These are phyloP conservation scores for Hippocampus barbouri DNA, from an alignment of 2,113 vertebrate genomes.

Conservation along the genomic window DNA sequence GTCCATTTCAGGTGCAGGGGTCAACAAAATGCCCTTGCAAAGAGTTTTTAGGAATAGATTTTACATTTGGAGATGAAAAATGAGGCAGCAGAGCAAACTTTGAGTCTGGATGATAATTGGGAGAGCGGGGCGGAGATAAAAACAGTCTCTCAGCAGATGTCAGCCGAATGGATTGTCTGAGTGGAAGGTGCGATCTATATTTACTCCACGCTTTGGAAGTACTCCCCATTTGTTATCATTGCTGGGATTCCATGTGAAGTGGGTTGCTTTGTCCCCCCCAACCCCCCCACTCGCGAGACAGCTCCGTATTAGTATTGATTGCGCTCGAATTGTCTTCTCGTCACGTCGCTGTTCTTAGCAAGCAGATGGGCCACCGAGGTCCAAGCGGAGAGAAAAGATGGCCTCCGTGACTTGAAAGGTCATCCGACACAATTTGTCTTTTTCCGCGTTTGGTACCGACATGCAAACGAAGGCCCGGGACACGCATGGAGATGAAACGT, in stretches of 20 bases:
- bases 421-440: too few species aligned
- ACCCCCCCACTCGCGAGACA: constrained; percentile 40
- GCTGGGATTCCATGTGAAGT: constrained; percentile 44
- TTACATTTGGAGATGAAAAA: constrained; percentile 66
- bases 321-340: constrained; percentile 61
- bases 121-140: constrained; percentile 42
- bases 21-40: constrained; percentile 43
- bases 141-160: constrained; percentile 41
- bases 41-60: constrained; percentile 59
- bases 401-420: constrained; percentile 46
- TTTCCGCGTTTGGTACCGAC: too few species aligned
- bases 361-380: constrained; percentile 22
- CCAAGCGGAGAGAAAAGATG: constrained; percentile 39
- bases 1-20: constrained; percentile 8
- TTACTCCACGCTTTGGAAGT: constrained; percentile 59
- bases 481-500: too few species aligned
- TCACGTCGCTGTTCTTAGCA: constrained; percentile 43
- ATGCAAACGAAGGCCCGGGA: too few species aligned
- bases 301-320: constrained; percentile 71
- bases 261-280: background rate
- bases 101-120: constrained; percentile 63
- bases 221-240: constrained; percentile 63
- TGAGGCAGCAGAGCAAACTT: constrained; percentile 45
- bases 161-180: constrained; percentile 61
- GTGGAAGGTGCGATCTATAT: constrained; percentile 66